Conservation (phyloP, 2,888 invertebrate genomes). For the Azorinus chamasolen region DNA sequence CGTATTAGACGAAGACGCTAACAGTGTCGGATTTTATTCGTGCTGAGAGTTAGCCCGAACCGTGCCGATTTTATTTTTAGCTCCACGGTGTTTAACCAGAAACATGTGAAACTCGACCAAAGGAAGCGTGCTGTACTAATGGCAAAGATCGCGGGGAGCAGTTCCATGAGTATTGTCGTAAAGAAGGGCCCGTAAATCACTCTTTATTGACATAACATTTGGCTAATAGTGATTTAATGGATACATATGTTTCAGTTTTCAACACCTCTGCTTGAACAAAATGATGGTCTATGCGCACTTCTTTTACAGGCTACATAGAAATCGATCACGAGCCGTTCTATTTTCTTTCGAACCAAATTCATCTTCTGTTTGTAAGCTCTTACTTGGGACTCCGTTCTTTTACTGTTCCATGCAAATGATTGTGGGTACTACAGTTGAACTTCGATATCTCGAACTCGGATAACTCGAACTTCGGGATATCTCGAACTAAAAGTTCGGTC, state of each 20-base stretch:
- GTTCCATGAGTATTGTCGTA: slow-evolving; percentile 29
- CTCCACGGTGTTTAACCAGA: slow-evolving; percentile 34
- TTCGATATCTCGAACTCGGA: too few relatives aligned
- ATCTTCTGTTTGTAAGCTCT: too few relatives aligned
- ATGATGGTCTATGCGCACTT: too few relatives aligned
- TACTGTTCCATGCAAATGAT: too few relatives aligned
- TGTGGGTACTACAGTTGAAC: too few relatives aligned
- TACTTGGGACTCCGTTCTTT: too few relatives aligned
- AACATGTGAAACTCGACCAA: slow-evolving; percentile 52
- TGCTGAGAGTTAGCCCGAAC: slow-evolving; percentile 41
- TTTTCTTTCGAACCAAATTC: too few relatives aligned
- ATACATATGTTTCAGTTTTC: slow-evolving; percentile 8
- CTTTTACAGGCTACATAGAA: too few relatives aligned
- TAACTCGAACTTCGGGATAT: too few relatives aligned
- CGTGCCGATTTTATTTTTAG: slow-evolving; percentile 40
- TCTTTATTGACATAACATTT: slow-evolving; percentile 39
- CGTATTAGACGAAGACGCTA: neutral
- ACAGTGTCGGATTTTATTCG: slow-evolving; percentile 37
- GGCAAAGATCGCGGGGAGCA: slow-evolving; percentile 14
- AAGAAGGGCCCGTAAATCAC: slow-evolving; percentile 45
- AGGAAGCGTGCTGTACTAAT: slow-evolving; percentile 8
- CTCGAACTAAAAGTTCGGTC: too few relatives aligned
- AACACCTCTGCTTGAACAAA: neutral
- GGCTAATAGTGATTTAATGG: slow-evolving; percentile 39
- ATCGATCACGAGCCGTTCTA: too few relatives aligned